Evolutionary conservation across 2,888 invertebrate genomes (phyloP).

Genomic region (Argyresthia albistria): DNA sequence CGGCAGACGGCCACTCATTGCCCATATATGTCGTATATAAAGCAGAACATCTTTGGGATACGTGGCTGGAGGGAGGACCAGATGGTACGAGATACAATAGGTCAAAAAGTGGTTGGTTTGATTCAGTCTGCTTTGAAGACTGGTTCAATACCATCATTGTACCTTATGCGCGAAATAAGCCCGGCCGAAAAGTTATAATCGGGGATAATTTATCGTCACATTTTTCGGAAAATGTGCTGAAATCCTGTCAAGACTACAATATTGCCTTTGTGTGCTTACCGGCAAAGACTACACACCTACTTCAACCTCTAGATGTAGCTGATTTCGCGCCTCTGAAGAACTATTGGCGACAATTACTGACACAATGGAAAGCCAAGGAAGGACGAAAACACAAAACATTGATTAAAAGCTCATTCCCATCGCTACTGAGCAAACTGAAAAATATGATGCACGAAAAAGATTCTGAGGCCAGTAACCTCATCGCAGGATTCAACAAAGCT

Average conservation of each 20-base stretch:
- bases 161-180: slow-evolving; percentile 16
- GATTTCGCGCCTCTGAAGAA: slow-evolving; percentile 25
- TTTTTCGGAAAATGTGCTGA: slow-evolving; percentile 20
- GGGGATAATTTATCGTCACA: slow-evolving; percentile 37
- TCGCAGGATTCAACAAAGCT: slow-evolving; percentile 11
- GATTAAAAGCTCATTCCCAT: slow-evolving; percentile 16
- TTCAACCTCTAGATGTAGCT: slow-evolving; percentile 31
- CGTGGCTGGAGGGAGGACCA: slow-evolving; percentile 39
- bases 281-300: slow-evolving; percentile 25
- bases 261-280: slow-evolving; percentile 33
- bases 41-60: slow-evolving; percentile 28
- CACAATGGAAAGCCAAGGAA: slow-evolving; percentile 12
- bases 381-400: slow-evolving; percentile 10
- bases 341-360: slow-evolving; percentile 18
- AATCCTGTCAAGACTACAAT: slow-evolving; percentile 25
- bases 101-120: slow-evolving; percentile 35
- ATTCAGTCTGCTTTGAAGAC: slow-evolving; percentile 25
- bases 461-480: slow-evolving; percentile 7
- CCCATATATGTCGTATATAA: slow-evolving; percentile 46
- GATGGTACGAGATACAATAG: slow-evolving; percentile 29
- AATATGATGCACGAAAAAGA: slow-evolving; percentile 10
- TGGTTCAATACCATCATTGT: slow-evolving; percentile 21
- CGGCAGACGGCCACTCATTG: slow-evolving; percentile 28
- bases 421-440: slow-evolving; percentile 10
- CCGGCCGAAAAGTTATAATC: slow-evolving; percentile 28